A percentile compares a stretch with the other conserved stretches of the same genome.
Evolutionary conservation across 2,888 invertebrate species (phyloP).

Genomic region (Augiades crinisus): DNA sequence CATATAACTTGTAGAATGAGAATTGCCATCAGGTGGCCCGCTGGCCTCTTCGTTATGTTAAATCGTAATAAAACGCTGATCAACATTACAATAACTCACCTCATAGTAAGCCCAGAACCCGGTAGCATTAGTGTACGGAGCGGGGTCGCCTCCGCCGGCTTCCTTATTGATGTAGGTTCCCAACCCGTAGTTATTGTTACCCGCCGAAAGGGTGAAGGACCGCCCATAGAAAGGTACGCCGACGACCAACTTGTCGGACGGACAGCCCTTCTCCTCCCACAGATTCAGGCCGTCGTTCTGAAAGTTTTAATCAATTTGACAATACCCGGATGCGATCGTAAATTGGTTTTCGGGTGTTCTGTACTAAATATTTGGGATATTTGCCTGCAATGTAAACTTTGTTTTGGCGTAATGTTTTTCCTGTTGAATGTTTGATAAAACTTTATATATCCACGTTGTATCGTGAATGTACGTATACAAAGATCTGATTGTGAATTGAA

Average conservation of each 20-base stretch:
- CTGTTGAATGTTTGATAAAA: no score
- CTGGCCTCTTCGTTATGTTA: no score
- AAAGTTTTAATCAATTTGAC: conserved; percentile 36
- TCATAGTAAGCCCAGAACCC: conserved; percentile 95
- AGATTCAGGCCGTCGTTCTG: conserved; percentile 93
- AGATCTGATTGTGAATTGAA: no score
- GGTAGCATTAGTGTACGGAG: conserved; percentile 92
- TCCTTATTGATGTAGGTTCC: conserved; percentile 95
- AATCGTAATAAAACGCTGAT: no score
- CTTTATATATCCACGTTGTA: no score
- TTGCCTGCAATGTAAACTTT: neutral
- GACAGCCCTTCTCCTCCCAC: conserved; percentile 95
- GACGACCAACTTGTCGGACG: conserved; percentile 92
- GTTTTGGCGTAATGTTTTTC: neutral
- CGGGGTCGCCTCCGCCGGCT: conserved; percentile 92
- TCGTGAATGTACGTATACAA: no score
- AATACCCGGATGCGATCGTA: conserved; percentile 5
- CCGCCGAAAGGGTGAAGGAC: conserved; percentile 89
- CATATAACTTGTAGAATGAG: no score
- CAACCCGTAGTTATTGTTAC: conserved; percentile 90
- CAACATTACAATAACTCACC: conserved; percentile 76
- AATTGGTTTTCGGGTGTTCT: conserved; percentile 5
- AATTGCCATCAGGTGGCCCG: no score
- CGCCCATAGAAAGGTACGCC: conserved; percentile 95
- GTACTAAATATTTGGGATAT: neutral